Percentiles rank a stretch among this genome's conserved stretches.
Evolutionary conservation across 2,888 invertebrate genomes (phyloP).

Genomic region (Conops quadrifasciatus): DNA sequence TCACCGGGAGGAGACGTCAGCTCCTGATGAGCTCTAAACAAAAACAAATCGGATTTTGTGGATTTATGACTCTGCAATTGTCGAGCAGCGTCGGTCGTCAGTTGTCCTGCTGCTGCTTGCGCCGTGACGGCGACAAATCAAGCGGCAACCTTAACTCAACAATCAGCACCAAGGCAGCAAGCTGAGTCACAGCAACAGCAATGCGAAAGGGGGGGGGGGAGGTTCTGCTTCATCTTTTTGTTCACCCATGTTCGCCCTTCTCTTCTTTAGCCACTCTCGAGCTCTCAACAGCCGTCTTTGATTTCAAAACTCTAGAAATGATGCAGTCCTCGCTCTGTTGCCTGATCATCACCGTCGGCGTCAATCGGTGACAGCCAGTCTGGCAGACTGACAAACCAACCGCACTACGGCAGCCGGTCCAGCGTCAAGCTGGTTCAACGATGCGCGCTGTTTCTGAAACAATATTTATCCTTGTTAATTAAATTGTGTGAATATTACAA

Average conservation of each 20-base stretch:
- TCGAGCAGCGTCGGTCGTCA: not conserved
- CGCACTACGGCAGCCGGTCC: not conserved
- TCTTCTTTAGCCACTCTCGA: too few species aligned
- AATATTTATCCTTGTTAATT: conserved; percentile 65
- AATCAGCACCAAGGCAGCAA: not conserved
- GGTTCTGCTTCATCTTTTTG: too few species aligned
- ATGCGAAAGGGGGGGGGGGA: too few species aligned
- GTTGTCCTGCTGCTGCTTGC: not conserved
- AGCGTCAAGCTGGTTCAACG: not conserved
- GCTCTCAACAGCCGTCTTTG: too few species aligned
- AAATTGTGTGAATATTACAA: conserved; percentile 65
- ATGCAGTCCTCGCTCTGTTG: too few species aligned
- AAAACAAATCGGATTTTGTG: conserved; percentile 55
- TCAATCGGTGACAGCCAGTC: not conserved
- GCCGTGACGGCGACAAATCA: conserved; percentile 4
- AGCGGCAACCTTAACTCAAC: not conserved
- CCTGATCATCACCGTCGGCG: too few species aligned
- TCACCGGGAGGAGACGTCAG: not conserved
- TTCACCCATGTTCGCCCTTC: too few species aligned
- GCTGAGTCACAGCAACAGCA: too few species aligned
- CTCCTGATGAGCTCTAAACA: conserved; percentile 50
- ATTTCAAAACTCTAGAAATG: too few species aligned
- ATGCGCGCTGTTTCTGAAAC: conserved; percentile 51
- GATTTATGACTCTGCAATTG: conserved; percentile 44
- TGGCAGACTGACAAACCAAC: not conserved